These are phyloP conservation scores for Acanthurus leucopareius DNA, from an alignment of 2,797 vertebrate genomes.

Conservation along the genomic window DNA sequence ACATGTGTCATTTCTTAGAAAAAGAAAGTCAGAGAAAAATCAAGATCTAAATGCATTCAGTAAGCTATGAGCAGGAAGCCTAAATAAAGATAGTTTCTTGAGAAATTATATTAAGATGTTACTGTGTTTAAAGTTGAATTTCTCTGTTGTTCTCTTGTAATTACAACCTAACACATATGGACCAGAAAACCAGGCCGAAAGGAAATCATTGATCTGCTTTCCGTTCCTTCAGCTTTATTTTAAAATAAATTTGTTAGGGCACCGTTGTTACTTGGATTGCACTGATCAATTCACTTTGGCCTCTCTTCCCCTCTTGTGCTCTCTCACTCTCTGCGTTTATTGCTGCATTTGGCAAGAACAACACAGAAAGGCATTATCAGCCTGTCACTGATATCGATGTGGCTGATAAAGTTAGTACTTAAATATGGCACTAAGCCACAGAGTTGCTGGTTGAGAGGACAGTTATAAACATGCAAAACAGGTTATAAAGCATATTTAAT, in stretches of 20 bases:
- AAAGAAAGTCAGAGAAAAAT: not conserved
- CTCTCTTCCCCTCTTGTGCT: slow-evolving; percentile 14
- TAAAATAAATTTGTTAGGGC: slow-evolving; percentile 44
- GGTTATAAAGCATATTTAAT: slow-evolving; percentile 71
- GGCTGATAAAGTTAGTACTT: slow-evolving; percentile 62
- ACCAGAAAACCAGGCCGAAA: not conserved
- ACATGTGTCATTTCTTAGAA: slow-evolving; percentile 11
- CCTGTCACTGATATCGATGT: slow-evolving; percentile 71
- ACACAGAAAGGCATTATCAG: slow-evolving; percentile 73
- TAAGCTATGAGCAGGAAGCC: slow-evolving; percentile 9
- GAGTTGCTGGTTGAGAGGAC: slow-evolving; percentile 25
- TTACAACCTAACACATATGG: not conserved
- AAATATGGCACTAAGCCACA: slow-evolving; percentile 43
- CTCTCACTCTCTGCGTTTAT: slow-evolving; percentile 57
- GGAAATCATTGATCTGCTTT: slow-evolving; percentile 33
- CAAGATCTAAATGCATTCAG: slow-evolving; percentile 1
- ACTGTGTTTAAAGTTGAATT: not conserved
- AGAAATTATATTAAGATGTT: not conserved
- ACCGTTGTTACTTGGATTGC: slow-evolving; percentile 34
- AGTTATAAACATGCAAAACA: slow-evolving; percentile 69
- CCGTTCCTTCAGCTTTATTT: slow-evolving; percentile 34
- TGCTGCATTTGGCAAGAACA: slow-evolving; percentile 72
- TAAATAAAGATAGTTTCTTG: not conserved
- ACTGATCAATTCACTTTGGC: slow-evolving; percentile 51
- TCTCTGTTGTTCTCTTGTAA: not conserved